Evolutionary conservation across 2,888 invertebrate species (phyloP).

Genomic region (Aspidiotus destructor): DNA sequence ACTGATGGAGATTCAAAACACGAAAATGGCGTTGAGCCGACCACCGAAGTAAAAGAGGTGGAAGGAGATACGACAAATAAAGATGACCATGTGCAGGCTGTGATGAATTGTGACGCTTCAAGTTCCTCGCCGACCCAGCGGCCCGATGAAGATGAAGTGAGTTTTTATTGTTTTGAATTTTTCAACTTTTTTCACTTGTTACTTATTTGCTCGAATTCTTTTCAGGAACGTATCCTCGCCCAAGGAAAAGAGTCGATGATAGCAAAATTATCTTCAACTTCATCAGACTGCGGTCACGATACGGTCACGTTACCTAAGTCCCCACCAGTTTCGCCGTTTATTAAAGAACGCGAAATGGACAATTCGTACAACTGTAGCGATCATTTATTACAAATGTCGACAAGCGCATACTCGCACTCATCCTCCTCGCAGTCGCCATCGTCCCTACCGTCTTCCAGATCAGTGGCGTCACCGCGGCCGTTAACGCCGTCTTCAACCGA

Average conservation of each 20-base stretch:
- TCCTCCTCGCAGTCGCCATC: slow-evolving; percentile 31
- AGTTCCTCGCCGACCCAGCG: no score
- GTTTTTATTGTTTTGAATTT: no score
- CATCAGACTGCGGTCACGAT: neutral
- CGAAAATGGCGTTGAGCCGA: no score
- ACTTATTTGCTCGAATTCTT: no score
- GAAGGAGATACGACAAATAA: neutral
- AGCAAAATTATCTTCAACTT: no score
- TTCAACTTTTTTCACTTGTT: no score
- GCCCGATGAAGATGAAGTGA: no score
- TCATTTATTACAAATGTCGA: slow-evolving; percentile 6
- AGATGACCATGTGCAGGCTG: no score
- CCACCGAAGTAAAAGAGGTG: neutral
- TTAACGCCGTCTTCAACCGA: slow-evolving; percentile 29
- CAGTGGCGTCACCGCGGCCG: slow-evolving; percentile 24
- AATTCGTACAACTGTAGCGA: slow-evolving; percentile 14
- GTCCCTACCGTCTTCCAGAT: slow-evolving; percentile 30
- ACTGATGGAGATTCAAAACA: no score
- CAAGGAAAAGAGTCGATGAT: neutral
- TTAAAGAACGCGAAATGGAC: slow-evolving; percentile 14
- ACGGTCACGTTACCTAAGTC: slow-evolving; percentile 11
- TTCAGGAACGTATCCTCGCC: neutral
- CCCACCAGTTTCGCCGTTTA: slow-evolving; percentile 8
- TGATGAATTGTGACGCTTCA: no score
- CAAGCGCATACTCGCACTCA: slow-evolving; percentile 22